Evolutionary conservation across 1,140 invertebrate genomes (phyloP), one percentile per base, ranked within the genome.

Genomic region (Drosophila gunungcola): DNA sequence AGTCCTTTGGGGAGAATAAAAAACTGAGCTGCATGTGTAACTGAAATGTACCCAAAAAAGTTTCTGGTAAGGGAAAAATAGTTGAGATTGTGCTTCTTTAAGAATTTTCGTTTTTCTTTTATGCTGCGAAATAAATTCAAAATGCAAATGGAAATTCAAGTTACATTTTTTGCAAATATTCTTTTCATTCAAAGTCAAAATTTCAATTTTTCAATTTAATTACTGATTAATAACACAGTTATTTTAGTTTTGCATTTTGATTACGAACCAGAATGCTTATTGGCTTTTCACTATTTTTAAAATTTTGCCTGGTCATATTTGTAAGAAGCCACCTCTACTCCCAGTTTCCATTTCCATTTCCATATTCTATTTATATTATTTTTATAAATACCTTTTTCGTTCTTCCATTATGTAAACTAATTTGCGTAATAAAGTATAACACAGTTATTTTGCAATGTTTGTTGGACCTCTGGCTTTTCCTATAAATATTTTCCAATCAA

Each of bases 401-500:
- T 34, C n/a, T 13, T 2, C 7, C 0, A 4, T 36, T 45, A 13
- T 11, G 0, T 32, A 27, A 58, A 52, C 36, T 34, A 72, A 70
- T 70, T 70, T 42, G 43, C 32, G 42, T 38, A 57, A 43, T 42
- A 49, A 49, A 41, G 56, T 52, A 60, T 57, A 32, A 48, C 16
- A 29, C 56, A 73, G 56, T 68, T 55, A 51, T 56, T 56, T 68
- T 4, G 10, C 10, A 39, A 43, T 16, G 21, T 5, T 39, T 27
- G 41, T 12, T 56, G 13, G 5, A 34, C 6, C 36, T 49, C 39
- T 48, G 60, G 36, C 36, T 38, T 45, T n/a, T 49, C 13, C 32
- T 42, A 39, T 32, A 32, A 48, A 73, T 27, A 77, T 84, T 68
- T 84, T 77, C 60, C 67, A 80, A 78, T 84, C 81, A 80, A 73